These are phyloP conservation scores for Drosophila paulistorum DNA, from an alignment of 1,140 invertebrate species.

Conservation along the genomic window DNA sequence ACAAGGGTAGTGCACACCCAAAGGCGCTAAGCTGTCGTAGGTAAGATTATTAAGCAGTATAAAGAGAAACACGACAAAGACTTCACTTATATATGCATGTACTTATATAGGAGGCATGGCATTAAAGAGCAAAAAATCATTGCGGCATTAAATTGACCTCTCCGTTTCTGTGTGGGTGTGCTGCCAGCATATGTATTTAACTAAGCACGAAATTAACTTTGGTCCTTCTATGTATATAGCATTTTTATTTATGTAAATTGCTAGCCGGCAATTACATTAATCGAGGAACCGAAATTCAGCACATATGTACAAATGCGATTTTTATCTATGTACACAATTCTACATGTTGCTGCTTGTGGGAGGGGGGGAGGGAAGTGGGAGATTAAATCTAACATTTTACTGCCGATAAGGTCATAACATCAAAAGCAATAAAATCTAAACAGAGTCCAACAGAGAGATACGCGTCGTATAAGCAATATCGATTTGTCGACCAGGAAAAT, in stretches of 20 bases:
- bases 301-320: conserved; percentile 14
- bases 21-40: conserved; percentile 35
- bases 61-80: not conserved
- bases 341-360: not conserved
- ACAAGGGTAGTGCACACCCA: conserved; percentile 23
- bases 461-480: conserved; percentile 69
- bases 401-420: conserved; percentile 72
- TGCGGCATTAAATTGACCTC: conserved; percentile 50
- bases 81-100: not conserved
- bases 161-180: conserved; percentile 18
- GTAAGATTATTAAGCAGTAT: not conserved
- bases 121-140: conserved; percentile 16
- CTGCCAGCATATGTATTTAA: conserved; percentile 61
- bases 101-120: not conserved
- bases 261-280: conserved; percentile 45
- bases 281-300: conserved; percentile 14
- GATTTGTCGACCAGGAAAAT: conserved; percentile 47
- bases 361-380: conserved; percentile 17
- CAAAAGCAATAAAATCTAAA: conserved; percentile 72
- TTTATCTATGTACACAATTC: conserved; percentile 38
- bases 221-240: not conserved
- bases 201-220: conserved; percentile 66
- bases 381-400: conserved; percentile 68
- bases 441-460: conserved; percentile 53
- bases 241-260: conserved; percentile 44